Evolutionary conservation across 2,888 invertebrate genomes (phyloP), one percentile per base, ranked within the genome.

Genomic region (Malthinus flaveolus): DNA sequence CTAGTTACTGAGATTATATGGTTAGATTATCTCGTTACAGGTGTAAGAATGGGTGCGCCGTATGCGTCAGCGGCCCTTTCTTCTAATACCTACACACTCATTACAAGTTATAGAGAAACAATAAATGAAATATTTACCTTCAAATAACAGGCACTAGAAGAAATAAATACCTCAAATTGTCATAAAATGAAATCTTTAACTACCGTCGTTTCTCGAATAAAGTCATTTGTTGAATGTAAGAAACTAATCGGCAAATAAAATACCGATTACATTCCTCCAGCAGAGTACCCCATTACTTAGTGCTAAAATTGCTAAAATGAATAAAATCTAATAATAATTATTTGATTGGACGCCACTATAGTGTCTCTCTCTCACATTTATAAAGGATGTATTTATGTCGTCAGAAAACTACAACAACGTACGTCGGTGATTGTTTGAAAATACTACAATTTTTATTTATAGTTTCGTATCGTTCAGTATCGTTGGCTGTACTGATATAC

Each of bases 1-100:
- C 62, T 47, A 64, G 15, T 32, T 31, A 45, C 9, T 47, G n/a
- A 39, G 10, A 39, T 8, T 39, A 13, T 7, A 39, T 2, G 11
- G 5, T 39, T 11, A 5, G 11, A 39, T 57, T 58, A 51, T 55
- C 59, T 46, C 31, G 34, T 42, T 55, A 32, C 51, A 49, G 36
- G 39, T 66, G 59, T 37, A 45, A 46, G 59, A 62, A 72, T 74
- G 75, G 76, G 76, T 70, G 75, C 73, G 75, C 75, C 73, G 71
- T 74, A 74, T 75, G 75, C 75, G 75, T 75, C 75, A 76, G 73
- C 65, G 60, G 55, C 65, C 63, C 58, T 60, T 56, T 62, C 62
- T 62, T 59, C 47, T 32, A 32, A 42, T 49, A 56, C 53, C 56
- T 57, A 57, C 51, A 52, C 52, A 59, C 36, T 53, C 60, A 47